Conservation (phyloP, 2,113 vertebrate species). For the Pomatorhinus ruficollis region DNA sequence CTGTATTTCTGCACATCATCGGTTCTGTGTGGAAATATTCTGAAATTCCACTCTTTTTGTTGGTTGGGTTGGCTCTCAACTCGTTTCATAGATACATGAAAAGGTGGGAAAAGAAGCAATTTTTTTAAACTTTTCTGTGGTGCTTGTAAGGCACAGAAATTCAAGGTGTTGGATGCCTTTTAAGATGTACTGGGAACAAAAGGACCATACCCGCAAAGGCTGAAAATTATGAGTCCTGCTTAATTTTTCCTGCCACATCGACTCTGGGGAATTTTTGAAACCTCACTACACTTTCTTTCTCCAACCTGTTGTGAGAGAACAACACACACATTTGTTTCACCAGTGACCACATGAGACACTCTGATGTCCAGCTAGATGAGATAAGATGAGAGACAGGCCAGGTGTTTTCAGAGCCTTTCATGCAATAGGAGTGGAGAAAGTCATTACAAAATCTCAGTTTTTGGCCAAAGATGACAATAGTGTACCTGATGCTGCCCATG, state of each 20-base stretch:
- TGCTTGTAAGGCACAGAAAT: not conserved
- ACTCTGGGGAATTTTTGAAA: not conserved
- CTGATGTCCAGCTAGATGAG: rapidly evolving
- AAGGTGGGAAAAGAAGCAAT: not conserved
- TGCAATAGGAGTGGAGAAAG: not conserved
- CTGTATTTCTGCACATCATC: not conserved
- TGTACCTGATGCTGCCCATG: not conserved
- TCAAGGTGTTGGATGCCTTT: not conserved
- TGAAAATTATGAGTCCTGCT: not conserved
- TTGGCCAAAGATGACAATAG: not conserved
- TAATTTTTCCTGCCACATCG: not conserved
- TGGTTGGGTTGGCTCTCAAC: not conserved
- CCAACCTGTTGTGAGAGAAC: not conserved
- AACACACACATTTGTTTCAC: rapidly evolving
- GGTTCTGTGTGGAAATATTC: not conserved
- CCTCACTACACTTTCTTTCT: not conserved
- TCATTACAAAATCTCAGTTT: not conserved
- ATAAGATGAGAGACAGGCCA: too few species aligned
- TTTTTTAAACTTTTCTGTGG: not conserved
- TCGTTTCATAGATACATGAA: not conserved
- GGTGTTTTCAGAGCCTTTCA: not conserved
- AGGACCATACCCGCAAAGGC: not conserved
- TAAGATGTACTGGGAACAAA: not conserved
- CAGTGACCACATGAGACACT: rapidly evolving
- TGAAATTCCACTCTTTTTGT: not conserved